Percentiles rank a stretch among this genome's conserved stretches.
These are phyloP conservation scores for Dryomyza anilis DNA, from an alignment of 2,888 invertebrate genomes.

Conservation along the genomic window DNA sequence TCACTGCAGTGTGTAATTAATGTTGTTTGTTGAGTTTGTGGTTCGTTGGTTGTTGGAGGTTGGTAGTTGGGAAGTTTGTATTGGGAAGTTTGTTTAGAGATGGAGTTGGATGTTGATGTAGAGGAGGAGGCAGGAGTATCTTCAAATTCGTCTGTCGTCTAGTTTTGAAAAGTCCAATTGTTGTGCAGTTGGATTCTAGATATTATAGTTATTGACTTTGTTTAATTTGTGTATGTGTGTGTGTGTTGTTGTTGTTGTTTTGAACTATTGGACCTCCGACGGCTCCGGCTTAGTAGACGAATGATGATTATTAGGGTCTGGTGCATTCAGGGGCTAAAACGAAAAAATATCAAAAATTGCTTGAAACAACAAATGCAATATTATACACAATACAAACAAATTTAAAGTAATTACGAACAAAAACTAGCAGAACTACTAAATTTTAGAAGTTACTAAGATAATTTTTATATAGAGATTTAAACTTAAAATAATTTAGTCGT, in stretches of 20 bases:
- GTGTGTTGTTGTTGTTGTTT: constrained; percentile 36
- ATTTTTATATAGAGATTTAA: too few species aligned
- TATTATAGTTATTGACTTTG: neutral
- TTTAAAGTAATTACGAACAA: too few species aligned
- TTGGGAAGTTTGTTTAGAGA: too few species aligned
- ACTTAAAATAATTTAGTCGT: too few species aligned
- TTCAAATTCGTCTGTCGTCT: constrained; percentile 5
- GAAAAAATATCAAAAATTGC: neutral
- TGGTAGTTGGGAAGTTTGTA: too few species aligned
- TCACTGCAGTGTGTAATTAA: neutral
- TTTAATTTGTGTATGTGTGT: constrained; percentile 22
- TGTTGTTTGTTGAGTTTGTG: neutral
- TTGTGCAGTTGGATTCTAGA: neutral
- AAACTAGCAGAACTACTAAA: too few species aligned
- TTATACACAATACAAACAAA: too few species aligned
- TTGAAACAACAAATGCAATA: too few species aligned
- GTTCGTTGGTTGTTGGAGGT: too few species aligned
- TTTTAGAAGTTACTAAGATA: too few species aligned
- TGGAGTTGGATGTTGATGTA: too few species aligned
- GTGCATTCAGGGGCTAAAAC: constrained; percentile 77
- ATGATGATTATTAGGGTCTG: constrained; percentile 84
- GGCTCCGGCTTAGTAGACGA: constrained; percentile 75
- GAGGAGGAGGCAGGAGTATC: neutral
- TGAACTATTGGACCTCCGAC: constrained; percentile 78
- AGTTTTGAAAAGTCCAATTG: too few species aligned